Evolutionary conservation across 2,113 vertebrate genomes (phyloP), one percentile per base, ranked within the genome.

Genomic region (Salvelinus alpinus): DNA sequence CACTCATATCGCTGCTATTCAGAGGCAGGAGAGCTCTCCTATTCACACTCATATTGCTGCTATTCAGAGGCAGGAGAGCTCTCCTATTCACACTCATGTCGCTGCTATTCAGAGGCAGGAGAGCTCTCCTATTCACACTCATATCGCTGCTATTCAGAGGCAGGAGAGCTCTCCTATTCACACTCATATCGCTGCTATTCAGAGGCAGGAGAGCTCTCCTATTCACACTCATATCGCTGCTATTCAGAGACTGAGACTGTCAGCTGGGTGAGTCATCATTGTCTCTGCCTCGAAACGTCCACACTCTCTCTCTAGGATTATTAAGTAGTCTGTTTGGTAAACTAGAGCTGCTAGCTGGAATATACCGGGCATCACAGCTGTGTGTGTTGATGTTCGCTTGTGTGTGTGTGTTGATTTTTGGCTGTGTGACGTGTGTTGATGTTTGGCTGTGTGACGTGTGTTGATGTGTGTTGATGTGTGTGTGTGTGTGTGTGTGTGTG

Each of bases 281-380:
- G 29, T 69, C 67, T 69, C 67, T 44, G 29, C 29, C 51, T 54
- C 51, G 5, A 54, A 54, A 29, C 67, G 18, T 69, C 66, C 66
- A 25, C 29, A 14, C 67, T 22, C 66, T 69, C 34, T 69, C 31
- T 44, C 20, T 38, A 54, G 51, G 13, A 18, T 18, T 54, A 18
- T 18, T 54, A 54, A 14, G 16, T 54, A 54, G 51, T 54, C 3
- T 54, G 4, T 54, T 54, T 18, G 51, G 14, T 54, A 18, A 54
- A 54, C 4, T 64, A 11, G 7, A 25, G 22, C 60, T 25, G 8
- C 38, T n/a, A 25, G 60, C n/a, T 64, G 38, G 9, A 44, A 44
- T 44, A 44, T 64, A 64, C 22, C 51, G 16, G 14, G 16, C 51
- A 18, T 54, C 51, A 64, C 67, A 18, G 16, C 14, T n/a, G 38